phyloP scores from a whole-genome alignment of 2,888 invertebrate genomes.

The Crossocerus cetratus region DNA sequence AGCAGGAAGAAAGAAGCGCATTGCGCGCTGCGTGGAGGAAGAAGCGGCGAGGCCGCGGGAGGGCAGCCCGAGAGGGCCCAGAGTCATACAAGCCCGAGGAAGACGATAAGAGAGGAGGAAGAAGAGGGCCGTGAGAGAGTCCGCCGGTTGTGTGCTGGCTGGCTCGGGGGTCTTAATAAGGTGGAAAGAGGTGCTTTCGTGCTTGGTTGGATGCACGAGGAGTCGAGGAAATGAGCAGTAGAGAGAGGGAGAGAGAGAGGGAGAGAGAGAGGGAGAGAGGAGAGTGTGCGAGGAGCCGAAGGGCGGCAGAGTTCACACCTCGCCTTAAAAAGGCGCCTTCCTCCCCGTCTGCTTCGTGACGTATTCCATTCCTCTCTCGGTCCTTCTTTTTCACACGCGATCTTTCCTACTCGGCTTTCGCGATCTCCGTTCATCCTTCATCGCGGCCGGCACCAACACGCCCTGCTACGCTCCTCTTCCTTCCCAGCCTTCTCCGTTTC shows the following conservation, averaged over 20 bases:
- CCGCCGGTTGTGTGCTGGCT: conserved; percentile 51
- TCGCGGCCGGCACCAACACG: conserved; percentile 11
- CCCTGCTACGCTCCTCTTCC: conserved; percentile 18
- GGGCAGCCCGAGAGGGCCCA: too few species aligned
- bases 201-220: conserved; percentile 51
- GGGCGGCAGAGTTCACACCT: conserved; percentile 64
- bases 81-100: background rate
- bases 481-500: conserved; percentile 17
- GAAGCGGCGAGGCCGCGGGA: too few species aligned
- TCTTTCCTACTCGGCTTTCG: conserved; percentile 23
- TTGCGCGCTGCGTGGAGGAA: too few species aligned
- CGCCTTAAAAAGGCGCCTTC: conserved; percentile 61
- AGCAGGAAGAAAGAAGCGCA: background rate
- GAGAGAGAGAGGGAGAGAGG: conserved; percentile 49
- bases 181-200: conserved; percentile 62
- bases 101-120: conserved; percentile 24
- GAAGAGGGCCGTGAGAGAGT: conserved; percentile 56
- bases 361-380: conserved; percentile 48
- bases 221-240: conserved; percentile 6
- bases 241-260: conserved; percentile 47
- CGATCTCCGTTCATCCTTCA: conserved; percentile 14
- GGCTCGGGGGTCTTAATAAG: conserved; percentile 62
- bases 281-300: conserved; percentile 44
- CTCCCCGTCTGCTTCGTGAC: conserved; percentile 35
- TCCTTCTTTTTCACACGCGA: conserved; percentile 31